Percentiles rank a stretch among this genome's conserved stretches.
Evolutionary conservation across 1,140 invertebrate genomes (phyloP).

Genomic region (Tetragonula clypearis): DNA sequence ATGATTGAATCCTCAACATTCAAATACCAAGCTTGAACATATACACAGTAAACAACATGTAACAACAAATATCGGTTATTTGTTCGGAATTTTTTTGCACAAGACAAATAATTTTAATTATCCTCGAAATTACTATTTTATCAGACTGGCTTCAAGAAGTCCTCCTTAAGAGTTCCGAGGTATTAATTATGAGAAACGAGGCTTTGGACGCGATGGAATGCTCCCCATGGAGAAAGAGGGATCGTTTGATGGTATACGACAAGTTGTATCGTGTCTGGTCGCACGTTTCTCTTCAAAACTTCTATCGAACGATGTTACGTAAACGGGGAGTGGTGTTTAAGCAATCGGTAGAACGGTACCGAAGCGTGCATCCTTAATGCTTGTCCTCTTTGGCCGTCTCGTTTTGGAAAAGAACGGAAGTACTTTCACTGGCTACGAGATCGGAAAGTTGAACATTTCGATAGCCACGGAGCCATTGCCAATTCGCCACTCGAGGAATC

Average conservation of each 20-base stretch:
- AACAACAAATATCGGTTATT: no score
- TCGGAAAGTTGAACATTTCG: slow-evolving; percentile 56
- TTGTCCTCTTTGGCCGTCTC: slow-evolving; percentile 54
- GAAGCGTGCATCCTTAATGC: slow-evolving; percentile 65
- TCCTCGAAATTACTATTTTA: no score
- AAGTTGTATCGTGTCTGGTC: background rate
- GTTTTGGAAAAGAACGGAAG: slow-evolving; percentile 76
- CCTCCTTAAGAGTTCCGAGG: no score
- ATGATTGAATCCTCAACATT: no score
- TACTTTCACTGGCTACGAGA: slow-evolving; percentile 72
- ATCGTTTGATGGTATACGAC: background rate
- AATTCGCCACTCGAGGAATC: slow-evolving; percentile 35
- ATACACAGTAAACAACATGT: no score
- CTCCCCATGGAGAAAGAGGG: background rate
- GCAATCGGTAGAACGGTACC: slow-evolving; percentile 61
- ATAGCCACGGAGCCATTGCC: slow-evolving; percentile 26
- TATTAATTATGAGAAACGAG: background rate
- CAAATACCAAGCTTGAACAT: no score
- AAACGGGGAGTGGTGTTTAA: slow-evolving; percentile 62
- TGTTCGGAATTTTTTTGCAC: no score
- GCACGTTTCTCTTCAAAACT: slow-evolving; percentile 47
- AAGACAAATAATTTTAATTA: no score
- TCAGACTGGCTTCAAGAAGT: no score
- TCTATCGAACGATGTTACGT: slow-evolving; percentile 60
- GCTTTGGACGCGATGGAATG: background rate